Base-by-base conservation (phyloP, 2,888 invertebrate genomes). In the Sminthurinus aureus region DNA sequence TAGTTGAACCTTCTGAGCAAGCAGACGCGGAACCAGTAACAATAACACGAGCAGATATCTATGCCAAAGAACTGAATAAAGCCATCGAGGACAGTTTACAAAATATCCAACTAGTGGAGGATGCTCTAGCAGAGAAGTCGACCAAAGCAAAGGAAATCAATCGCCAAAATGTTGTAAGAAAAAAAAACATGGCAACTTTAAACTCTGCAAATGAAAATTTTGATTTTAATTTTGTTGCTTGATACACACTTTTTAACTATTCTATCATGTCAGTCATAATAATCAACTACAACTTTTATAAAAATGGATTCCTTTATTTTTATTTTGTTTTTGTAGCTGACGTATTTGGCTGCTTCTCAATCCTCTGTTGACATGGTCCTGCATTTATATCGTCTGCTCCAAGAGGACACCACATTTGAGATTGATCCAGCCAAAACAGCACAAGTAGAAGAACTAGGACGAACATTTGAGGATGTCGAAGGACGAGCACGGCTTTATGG, bases 1-100 rank as follows among this genome's bases (percentile, higher is more conserved):
- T 74, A 24, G 77, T 84, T 18, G 87, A 85, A n/a, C 77, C 77
- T 0, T 71, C 85, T 76, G 64, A 18, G 51, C 58, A 80, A 50
- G 73, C 66, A 0, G 84, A 84, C 52, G 73, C 73, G 13, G 85
- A 84, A 15, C 85, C 83, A 22, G 77, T 81, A 3, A 86, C 86
- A 9, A 80, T 94, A 91, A 95, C 95, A 71, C 94, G 95, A 6
- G 94, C 95, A 90, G 96, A 96, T 89, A 96, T 96, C 0, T 96
- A 96, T 89, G 91, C 94, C 82, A 93, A 93, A 88, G 96, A 96
- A 90, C 90, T 96, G 66, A 92, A 93, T 69, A 93, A 93, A 4
- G 96, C 96, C 0, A 92, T 96, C 6, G 91, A 91, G 73, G 96
- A 96, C 89, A 94, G 95, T 86, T 92, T 92, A 77, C 92, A 91